phyloP scores from a whole-genome alignment of 2,113 vertebrate species.

The Cheirogaleus medius region DNA sequence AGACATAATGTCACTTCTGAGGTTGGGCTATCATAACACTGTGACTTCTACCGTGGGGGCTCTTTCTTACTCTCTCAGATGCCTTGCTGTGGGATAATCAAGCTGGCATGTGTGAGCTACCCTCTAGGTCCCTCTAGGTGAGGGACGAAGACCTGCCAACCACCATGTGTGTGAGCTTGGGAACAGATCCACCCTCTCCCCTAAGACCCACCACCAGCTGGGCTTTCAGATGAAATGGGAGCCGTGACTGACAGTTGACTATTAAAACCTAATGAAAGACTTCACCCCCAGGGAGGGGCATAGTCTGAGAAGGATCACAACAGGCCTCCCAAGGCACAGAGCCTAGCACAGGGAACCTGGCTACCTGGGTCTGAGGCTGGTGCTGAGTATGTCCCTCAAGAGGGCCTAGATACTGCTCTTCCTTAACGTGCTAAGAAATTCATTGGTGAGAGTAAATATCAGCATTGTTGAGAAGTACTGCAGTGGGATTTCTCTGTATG shows the following conservation, averaged over 20 bases:
- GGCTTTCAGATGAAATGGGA: not conserved
- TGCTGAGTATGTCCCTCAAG: not conserved
- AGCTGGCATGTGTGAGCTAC: not conserved
- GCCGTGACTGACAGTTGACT: not conserved
- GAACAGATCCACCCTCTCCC: not conserved
- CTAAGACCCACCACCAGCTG: not conserved
- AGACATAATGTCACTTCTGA: not conserved
- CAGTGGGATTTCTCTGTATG: not conserved
- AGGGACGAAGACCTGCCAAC: not conserved
- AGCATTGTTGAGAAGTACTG: not conserved
- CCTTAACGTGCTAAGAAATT: not conserved
- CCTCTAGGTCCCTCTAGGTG: not conserved
- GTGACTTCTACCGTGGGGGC: not conserved
- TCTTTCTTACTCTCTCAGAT: not conserved
- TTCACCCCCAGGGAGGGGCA: not conserved
- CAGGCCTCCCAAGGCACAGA: not conserved
- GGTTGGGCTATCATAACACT: not conserved
- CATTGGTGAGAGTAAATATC: not conserved
- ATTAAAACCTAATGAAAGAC: not conserved
- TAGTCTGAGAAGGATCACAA: not conserved
- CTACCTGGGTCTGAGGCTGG: not conserved
- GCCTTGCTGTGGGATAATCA: not conserved
- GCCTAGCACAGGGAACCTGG: not conserved
- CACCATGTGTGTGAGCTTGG: not conserved
- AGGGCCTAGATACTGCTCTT: not conserved